Base-by-base conservation (phyloP, 1,140 invertebrate genomes). In the Epicauta chinensis region DNA sequence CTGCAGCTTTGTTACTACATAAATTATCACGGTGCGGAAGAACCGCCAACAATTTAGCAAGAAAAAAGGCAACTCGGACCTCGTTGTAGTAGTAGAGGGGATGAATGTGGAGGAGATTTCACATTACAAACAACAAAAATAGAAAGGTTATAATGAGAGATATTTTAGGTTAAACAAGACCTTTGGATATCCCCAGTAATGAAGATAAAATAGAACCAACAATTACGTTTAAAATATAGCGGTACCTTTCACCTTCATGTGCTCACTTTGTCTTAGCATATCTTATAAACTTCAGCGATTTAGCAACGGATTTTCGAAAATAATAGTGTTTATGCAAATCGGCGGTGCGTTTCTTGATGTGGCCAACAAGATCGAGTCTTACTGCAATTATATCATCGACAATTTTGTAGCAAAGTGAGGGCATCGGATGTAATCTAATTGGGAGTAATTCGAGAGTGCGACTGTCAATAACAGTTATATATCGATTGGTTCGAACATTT, bases 1-100 rank as follows among this genome's bases (percentile, higher is more conserved):
- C 57, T 54, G 54, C 51, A 57, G 65, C 62, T 68, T 68, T 70
- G 67, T 68, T 58, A 62, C 65, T 64, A 67, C 67, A 69, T 68
- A 68, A 70, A 70, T 66, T 67, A 67, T 62, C 64, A 67, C 62
- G 63, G 67, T 68, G 67, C 60, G 44, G 52, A 47, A 55, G 49
- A 52, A 42, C 56, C 37, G 47, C 42, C 14, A 51, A 36, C 4
- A 40, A 11, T 15, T 29, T 45, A n/a, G n/a, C 41, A 16, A 11
- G 11, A 31, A 11, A 13, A 37, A 36, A 44, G 13, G 38, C 14
- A n/a, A n/a, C n/a, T n/a, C n/a, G n/a, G n/a, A n/a, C n/a, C n/a
- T n/a, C n/a, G n/a, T n/a, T n/a, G n/a, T n/a, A n/a, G n/a, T n/a
- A n/a, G n/a, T n/a, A n/a, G n/a, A n/a, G n/a, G n/a, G n/a, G n/a